Percentiles rank a stretch among this genome's conserved stretches.
Evolutionary conservation across 2,113 vertebrate genomes (phyloP).

Genomic region (Rhombomys opimus): DNA sequence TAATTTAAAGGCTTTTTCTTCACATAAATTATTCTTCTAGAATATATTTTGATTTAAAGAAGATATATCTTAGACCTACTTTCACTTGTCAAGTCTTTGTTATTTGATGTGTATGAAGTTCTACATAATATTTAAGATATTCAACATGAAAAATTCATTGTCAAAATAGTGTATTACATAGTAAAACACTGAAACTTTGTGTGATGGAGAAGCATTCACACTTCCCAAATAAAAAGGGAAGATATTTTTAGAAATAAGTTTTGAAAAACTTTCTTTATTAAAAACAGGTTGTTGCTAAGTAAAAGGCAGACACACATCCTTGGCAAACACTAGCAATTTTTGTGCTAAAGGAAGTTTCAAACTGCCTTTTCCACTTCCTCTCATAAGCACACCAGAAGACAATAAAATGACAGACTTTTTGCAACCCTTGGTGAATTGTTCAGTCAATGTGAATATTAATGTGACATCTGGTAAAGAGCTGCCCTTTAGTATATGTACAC

Average conservation of each 20-base stretch:
- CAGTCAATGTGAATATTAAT: neutral
- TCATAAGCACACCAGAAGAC: neutral
- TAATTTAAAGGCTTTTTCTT: neutral
- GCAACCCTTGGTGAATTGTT: neutral
- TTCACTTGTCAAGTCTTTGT: neutral
- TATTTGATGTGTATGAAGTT: neutral
- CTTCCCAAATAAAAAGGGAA: neutral
- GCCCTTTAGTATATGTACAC: neutral
- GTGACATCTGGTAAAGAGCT: neutral
- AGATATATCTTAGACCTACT: neutral
- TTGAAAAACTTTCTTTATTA: constrained; percentile 15
- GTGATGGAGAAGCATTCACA: neutral
- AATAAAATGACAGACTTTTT: neutral
- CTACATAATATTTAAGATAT: constrained; percentile 28
- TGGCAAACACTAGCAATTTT: neutral
- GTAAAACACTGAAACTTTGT: neutral
- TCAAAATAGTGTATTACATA: neutral
- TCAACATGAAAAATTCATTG: neutral
- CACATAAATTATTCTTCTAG: neutral
- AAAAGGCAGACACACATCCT: neutral
- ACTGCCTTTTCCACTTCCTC: neutral
- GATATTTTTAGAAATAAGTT: neutral
- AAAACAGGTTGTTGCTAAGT: neutral
- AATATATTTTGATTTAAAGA: constrained; percentile 3
- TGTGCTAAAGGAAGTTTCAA: neutral